phyloP scores from a whole-genome alignment of 2,113 vertebrate species.

The Podarcis muralis region DNA sequence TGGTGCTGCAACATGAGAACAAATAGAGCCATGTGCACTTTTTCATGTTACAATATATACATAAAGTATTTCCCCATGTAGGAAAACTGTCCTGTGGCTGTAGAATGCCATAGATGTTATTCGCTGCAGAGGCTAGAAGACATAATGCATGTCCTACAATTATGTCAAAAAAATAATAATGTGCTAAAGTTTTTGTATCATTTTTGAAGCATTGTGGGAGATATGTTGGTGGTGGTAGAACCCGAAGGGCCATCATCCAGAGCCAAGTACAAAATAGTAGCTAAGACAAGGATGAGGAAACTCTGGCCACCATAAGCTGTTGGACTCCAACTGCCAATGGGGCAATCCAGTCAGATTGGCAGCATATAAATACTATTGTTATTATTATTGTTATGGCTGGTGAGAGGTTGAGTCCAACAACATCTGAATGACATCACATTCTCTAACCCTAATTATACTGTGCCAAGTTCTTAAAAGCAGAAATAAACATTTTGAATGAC shows the following conservation, averaged over 20 bases:
- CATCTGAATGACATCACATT: no score
- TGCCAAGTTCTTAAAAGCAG: background rate
- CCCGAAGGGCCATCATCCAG: background rate
- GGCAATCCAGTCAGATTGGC: no score
- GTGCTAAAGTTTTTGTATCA: background rate
- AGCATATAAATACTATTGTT: no score
- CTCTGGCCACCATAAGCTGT: background rate
- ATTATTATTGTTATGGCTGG: no score
- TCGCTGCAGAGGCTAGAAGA: background rate
- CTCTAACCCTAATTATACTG: no score
- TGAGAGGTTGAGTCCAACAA: no score
- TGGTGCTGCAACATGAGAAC: background rate
- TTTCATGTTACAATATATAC: background rate
- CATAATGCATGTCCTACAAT: background rate
- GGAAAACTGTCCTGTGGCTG: background rate
- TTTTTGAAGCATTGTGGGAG: background rate
- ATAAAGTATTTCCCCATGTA: background rate
- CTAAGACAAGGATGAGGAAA: background rate
- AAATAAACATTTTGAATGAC: background rate
- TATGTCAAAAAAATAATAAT: background rate
- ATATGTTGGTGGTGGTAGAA: background rate
- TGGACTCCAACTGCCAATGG: no score
- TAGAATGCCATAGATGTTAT: background rate
- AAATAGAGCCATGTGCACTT: background rate
- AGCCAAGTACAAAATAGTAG: background rate